Evolutionary conservation across 2,113 vertebrate species (phyloP).

Genomic region (Hippocampus zosterae): DNA sequence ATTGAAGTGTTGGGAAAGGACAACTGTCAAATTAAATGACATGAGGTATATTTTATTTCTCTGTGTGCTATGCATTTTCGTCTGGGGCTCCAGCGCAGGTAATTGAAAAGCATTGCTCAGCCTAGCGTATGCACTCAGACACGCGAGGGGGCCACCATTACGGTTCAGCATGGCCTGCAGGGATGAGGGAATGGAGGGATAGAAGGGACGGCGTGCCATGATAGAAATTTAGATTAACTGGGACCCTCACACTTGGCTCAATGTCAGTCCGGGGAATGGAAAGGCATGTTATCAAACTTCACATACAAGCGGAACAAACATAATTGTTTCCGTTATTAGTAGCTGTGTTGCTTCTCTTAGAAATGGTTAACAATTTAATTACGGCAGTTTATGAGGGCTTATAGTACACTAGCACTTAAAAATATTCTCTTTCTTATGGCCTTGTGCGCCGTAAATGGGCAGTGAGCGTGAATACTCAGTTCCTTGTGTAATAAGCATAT

Average conservation of each 20-base stretch:
- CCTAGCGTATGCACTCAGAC: conserved; percentile 71
- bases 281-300: conserved; percentile 22
- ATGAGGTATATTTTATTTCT: conserved; percentile 70
- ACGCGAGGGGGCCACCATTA: conserved; percentile 69
- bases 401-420: conserved; percentile 5
- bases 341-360: not conserved
- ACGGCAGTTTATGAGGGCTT: not conserved
- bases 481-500: conserved; percentile 76
- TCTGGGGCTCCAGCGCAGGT: conserved; percentile 52
- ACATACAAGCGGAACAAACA: not conserved
- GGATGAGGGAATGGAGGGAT: conserved; percentile 44
- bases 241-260: conserved; percentile 50
- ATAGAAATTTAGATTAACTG: conserved; percentile 67
- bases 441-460: conserved; percentile 58
- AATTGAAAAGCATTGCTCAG: conserved; percentile 77
- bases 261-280: conserved; percentile 50
- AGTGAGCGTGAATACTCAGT: conserved; percentile 63
- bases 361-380: not conserved
- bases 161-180: conserved; percentile 63
- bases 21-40: conserved; percentile 74
- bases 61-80: conserved; percentile 54
- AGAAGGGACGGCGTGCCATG: conserved; percentile 36
- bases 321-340: not conserved
- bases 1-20: conserved; percentile 60
- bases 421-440: conserved; percentile 16